Percentiles rank a stretch among this genome's conserved stretches.
Evolutionary conservation across 2,113 vertebrate genomes (phyloP).

Genomic region (Mormoops blainvillei): DNA sequence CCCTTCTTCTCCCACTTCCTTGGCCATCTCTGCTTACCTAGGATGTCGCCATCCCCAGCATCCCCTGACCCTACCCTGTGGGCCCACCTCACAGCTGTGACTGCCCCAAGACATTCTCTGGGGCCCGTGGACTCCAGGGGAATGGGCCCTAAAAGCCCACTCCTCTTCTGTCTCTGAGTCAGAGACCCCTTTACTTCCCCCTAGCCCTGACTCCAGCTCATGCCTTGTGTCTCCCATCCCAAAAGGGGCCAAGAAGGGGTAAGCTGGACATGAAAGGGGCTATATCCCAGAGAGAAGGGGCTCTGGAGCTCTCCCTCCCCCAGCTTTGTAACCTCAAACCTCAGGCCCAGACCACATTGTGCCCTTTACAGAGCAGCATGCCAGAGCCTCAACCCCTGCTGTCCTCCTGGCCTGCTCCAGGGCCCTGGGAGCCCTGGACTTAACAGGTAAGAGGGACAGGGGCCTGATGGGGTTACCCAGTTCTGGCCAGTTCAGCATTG

Average conservation of each 20-base stretch:
- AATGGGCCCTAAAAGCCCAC: not conserved
- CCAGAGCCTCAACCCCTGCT: not conserved
- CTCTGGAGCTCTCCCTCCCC: not conserved
- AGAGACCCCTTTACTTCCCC: not conserved
- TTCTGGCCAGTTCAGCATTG: not conserved
- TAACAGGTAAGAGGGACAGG: not conserved
- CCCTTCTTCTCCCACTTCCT: not conserved
- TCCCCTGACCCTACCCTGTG: not conserved
- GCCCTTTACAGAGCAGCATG: not conserved
- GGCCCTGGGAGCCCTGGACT: not conserved
- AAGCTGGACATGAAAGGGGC: not conserved
- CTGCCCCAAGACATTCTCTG: not conserved
- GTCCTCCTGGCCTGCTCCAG: not conserved
- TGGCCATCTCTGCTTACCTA: not conserved
- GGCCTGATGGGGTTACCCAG: not conserved
- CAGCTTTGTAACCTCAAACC: not conserved
- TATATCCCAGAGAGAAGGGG: not conserved
- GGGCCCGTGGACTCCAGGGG: not conserved
- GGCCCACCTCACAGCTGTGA: not conserved
- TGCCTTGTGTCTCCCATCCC: not conserved
- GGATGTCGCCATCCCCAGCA: not conserved
- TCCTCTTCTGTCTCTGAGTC: not conserved
- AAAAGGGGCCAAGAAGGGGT: not conserved
- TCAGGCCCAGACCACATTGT: not conserved
- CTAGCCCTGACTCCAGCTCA: not conserved